phyloP scores from a whole-genome alignment of 2,797 vertebrate species.

The Hybognathus amarus region DNA sequence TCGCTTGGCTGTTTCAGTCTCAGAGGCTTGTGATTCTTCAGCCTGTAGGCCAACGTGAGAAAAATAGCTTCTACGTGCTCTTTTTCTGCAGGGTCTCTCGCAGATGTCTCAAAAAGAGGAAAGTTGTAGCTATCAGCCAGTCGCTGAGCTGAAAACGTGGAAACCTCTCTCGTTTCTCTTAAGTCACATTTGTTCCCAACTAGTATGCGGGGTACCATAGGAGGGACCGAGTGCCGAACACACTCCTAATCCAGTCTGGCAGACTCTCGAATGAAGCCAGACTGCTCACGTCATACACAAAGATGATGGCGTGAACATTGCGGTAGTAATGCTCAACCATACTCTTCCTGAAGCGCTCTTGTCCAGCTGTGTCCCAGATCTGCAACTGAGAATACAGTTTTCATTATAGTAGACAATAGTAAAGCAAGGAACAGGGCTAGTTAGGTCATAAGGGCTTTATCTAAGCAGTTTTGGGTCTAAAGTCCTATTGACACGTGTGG shows the following conservation, averaged over 20 bases:
- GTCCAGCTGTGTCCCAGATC: constrained; percentile 83
- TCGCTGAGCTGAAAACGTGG: constrained; percentile 74
- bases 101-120: constrained; percentile 81
- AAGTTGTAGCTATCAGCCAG: constrained; percentile 78
- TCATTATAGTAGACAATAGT: background rate
- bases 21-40: constrained; percentile 80
- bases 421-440: background rate
- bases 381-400: constrained; percentile 71
- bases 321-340: constrained; percentile 85
- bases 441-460: background rate
- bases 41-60: constrained; percentile 79
- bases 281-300: constrained; percentile 79
- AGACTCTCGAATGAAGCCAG: constrained; percentile 76
- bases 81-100: constrained; percentile 78
- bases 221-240: constrained; percentile 73
- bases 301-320: constrained; percentile 80
- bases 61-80: constrained; percentile 81
- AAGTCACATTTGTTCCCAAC: constrained; percentile 84
- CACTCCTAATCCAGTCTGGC: constrained; percentile 81
- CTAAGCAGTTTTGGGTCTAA: background rate
- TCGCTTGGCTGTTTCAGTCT: constrained; percentile 77
- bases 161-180: constrained; percentile 72
- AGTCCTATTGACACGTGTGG: background rate
- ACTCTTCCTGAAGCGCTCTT: constrained; percentile 82
- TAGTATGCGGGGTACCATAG: constrained; percentile 76